These are phyloP conservation scores for Heliconius aoede DNA, from an alignment of 2,888 invertebrate species.

Conservation along the genomic window DNA sequence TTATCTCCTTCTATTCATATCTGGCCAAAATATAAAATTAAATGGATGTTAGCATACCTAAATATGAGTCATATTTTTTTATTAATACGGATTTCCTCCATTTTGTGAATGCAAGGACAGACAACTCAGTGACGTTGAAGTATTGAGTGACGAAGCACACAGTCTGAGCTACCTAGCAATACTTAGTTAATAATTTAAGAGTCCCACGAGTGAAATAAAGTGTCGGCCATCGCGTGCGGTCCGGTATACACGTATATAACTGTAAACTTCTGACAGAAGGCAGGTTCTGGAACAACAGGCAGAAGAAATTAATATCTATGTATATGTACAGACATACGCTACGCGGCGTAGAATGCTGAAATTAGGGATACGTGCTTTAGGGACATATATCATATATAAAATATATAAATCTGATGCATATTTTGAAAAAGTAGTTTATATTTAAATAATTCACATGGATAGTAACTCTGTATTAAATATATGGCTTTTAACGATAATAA, in stretches of 20 bases:
- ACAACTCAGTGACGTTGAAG: neutral
- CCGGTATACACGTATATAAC: neutral
- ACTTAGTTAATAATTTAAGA: neutral
- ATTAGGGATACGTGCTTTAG: no score
- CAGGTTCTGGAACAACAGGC: no score
- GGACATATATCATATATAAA: no score
- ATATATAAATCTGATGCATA: no score
- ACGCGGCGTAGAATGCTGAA: no score
- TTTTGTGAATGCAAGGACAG: slow-evolving; percentile 10
- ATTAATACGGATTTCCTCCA: neutral
- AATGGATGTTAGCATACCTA: neutral
- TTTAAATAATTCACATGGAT: neutral
- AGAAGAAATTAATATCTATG: no score
- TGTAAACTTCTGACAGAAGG: neutral
- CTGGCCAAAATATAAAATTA: neutral
- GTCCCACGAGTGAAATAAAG: neutral
- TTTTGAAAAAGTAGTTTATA: no score
- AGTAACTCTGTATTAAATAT: neutral
- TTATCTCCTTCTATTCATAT: no score
- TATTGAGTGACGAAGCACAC: neutral
- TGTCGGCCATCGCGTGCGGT: neutral
- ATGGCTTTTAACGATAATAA: neutral
- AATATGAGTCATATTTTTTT: neutral
- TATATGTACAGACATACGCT: neutral
- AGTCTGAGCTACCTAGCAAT: neutral